Conservation (phyloP, 2,113 vertebrate species). For the Phyllostomus discolor region DNA sequence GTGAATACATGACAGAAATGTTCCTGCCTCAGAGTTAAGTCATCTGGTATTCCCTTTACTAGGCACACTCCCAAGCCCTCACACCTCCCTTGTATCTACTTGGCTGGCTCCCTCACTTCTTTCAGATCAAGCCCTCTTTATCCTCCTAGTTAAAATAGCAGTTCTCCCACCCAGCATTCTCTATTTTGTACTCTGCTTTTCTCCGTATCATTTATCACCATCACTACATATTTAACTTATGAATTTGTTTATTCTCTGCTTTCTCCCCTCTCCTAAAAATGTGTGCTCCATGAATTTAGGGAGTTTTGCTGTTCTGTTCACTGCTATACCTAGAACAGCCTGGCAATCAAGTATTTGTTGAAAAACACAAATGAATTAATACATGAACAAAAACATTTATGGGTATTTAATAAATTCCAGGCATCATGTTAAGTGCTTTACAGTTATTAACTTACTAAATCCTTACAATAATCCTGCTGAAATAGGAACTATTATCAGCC, state of each 20-base stretch:
- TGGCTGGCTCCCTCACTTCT: not conserved
- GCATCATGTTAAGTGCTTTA: not conserved
- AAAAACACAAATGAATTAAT: constrained; percentile 20
- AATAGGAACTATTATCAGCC: not conserved
- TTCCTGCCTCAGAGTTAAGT: not conserved
- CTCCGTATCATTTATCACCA: not conserved
- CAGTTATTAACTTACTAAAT: not conserved
- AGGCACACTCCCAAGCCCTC: not conserved
- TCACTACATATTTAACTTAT: not conserved
- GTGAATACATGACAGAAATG: not conserved
- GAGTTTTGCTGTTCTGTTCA: constrained; percentile 1
- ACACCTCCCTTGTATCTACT: not conserved
- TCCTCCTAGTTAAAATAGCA: not conserved
- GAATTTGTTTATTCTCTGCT: not conserved
- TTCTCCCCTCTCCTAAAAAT: not conserved
- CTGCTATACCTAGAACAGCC: not conserved
- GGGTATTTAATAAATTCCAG: not conserved
- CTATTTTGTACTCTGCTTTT: constrained; percentile 6
- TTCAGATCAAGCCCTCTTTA: not conserved
- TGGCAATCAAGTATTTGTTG: not conserved
- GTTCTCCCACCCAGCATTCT: not conserved
- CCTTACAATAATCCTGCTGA: not conserved
- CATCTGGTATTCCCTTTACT: not conserved
- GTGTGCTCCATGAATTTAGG: not conserved
- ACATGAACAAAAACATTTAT: not conserved